Evolutionary conservation across 2,113 vertebrate species (phyloP), one percentile per base, ranked within the genome.

Genomic region (Hemiscyllium ocellatum): DNA sequence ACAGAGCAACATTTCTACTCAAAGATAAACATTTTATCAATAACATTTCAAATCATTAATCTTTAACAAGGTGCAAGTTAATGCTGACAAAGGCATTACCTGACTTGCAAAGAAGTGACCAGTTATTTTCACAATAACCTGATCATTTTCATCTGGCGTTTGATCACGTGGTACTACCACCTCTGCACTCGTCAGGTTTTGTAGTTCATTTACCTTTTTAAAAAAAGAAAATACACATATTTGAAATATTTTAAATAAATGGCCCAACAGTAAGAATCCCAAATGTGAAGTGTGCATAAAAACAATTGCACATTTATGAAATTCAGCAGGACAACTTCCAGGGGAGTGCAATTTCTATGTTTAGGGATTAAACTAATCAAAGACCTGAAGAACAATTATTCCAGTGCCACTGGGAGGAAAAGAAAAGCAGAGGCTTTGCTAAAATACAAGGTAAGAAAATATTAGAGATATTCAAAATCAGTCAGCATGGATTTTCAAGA

Each of bases 71-170:
- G 90, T 76, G 4, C 29, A 37, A 83, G 20, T 91, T 22, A 37
- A 19, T 15, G 19, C 33, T 66, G 7, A 37, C 37, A 93, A 95
- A 52, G 26, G 22, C 97, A 97, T 96, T 97, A 98, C 99, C 99
- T 99, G 99, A 97, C 99, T 99, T 97, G 99, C 99, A 98, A 99
- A 99, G 98, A 99, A 99, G 96, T 99, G 99, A 96, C 99, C 99
- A 95, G 98, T 99, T 97, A 99, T 99, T 97, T 99, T 99, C 85
- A 99, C 99, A 96, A 99, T 98, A 96, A 99, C 99, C 97, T 99
- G 98, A 97, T 99, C 99, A 12, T 99, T 99, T 97, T 99, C 99
- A 95, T 99, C 99, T 93, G 99, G 99, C 2, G 98, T 99, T 98
- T 99, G 99, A 97, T 99, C 99, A 97, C 99, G 97, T 95, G 99